Evolutionary conservation across 2,888 invertebrate species (phyloP).

Genomic region (Drosophila kambysellisi): DNA sequence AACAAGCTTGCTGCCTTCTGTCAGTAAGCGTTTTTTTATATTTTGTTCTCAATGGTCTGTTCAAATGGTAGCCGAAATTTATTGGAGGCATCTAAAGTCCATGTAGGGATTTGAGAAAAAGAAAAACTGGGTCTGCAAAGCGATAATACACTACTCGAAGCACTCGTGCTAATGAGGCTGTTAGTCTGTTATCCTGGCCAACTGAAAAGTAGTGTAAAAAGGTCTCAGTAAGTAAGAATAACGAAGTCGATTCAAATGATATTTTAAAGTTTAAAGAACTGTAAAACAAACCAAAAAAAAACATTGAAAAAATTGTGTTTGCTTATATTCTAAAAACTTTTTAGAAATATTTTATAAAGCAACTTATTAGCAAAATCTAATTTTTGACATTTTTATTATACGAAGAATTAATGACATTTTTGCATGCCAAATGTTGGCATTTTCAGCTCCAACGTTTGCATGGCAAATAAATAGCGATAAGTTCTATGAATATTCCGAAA

Average conservation of each 20-base stretch:
- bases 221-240: constrained; percentile 3
- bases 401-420: background rate
- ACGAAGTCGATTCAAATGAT: background rate
- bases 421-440: constrained; percentile 43
- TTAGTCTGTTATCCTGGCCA: background rate
- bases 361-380: background rate
- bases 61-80: constrained; percentile 61
- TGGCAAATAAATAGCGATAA: constrained; percentile 20
- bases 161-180: constrained; percentile 39
- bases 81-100: constrained; percentile 42
- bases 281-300: background rate
- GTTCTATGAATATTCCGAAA: constrained; percentile 71
- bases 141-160: background rate
- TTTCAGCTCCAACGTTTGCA: constrained; percentile 29
- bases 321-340: background rate
- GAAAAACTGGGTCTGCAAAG: constrained; percentile 1
- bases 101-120: constrained; percentile 13
- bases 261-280: background rate
- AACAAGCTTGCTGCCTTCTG: constrained; percentile 49
- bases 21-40: constrained; percentile 16
- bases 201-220: constrained; percentile 7
- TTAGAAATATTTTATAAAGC: background rate
- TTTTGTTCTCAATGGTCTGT: constrained; percentile 20
- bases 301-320: background rate
- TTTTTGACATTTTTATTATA: constrained; percentile 4